Evolutionary conservation across 1,140 invertebrate species (phyloP), one percentile per base, ranked within the genome.

Genomic region (Dendrolimus punctatus): DNA sequence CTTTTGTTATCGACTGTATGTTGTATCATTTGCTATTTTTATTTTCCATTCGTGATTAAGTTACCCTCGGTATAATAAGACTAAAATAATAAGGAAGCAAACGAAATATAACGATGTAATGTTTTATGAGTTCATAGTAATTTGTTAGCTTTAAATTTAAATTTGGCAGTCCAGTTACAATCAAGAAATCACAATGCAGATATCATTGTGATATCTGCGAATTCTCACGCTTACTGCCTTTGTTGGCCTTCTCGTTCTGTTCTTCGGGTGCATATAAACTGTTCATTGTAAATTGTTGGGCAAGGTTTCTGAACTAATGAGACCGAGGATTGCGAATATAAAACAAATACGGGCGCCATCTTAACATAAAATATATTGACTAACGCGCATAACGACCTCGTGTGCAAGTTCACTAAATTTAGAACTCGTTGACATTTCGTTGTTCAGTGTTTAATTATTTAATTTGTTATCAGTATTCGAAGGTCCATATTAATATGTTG

Each of bases 311-410:
- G 61, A 70, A 53, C 62, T 69, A 71, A 71, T 72, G 64, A 73
- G 63, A 70, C 55, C 59, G 60, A 46, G 57, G 66, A 70, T 65
- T 47, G 67, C 57, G 61, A 68, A 62, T 66, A 69, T 23, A 23
- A 23, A 23, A 3, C 23, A 23, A 23, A 23, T 71, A 70, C 66
- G 66, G 66, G 55, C 66, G 71, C 76, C 68, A 77, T 76, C 66
- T 74, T 76, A 62, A 67, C 23, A 23, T 23, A 23, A 23, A 23
- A 23, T 58, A 60, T 68, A 68, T 66, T 71, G 66, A 66, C 64
- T 73, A 69, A 70, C 71, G 73, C 68, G 67, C 66, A 65, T 60
- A 58, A 49, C 66, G 75, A 70, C 75, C 73, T 78, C 75, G 71
- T 66, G 63, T 68, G 61, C 61, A 68, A 70, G 67, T 70, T 72